phyloP scores from a whole-genome alignment of 2,888 invertebrate species.

The Dermolepida albohirtum region DNA sequence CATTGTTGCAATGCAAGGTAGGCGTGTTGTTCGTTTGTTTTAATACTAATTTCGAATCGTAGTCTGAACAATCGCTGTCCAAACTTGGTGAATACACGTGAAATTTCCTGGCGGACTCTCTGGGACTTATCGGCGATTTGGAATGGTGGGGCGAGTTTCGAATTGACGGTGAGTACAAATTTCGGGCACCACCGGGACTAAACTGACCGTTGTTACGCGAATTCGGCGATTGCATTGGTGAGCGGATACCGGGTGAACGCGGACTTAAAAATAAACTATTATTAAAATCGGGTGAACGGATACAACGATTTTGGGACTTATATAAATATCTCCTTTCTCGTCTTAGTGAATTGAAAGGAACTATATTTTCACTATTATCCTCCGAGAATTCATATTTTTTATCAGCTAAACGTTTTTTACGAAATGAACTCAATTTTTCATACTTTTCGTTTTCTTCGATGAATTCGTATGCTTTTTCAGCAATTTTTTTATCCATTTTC shows the following conservation, averaged over 20 bases:
- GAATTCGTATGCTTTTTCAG: conserved; percentile 86
- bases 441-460: conserved; percentile 86
- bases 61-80: conserved; percentile 64
- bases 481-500: conserved; percentile 67
- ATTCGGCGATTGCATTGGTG: conserved; percentile 64
- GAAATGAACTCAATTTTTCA: conserved; percentile 87
- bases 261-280: conserved; percentile 62
- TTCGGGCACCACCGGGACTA: conserved; percentile 59
- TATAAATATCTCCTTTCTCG: conserved; percentile 61
- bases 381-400: conserved; percentile 94
- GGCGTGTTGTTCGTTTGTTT: conserved; percentile 56
- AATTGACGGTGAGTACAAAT: conserved; percentile 59
- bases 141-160: conserved; percentile 63
- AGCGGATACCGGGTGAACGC: conserved; percentile 58
- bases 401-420: conserved; percentile 87
- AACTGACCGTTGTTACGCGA: conserved; percentile 61
- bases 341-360: conserved; percentile 73
- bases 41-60: conserved; percentile 62
- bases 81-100: conserved; percentile 64
- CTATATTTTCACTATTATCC: conserved; percentile 76
- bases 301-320: conserved; percentile 57
- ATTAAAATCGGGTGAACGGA: conserved; percentile 61
- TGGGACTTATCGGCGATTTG: conserved; percentile 63
- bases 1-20: conserved; percentile 49
- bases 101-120: conserved; percentile 61